These are phyloP conservation scores for Drepana falcataria DNA, from an alignment of 2,888 invertebrate species.

Conservation along the genomic window DNA sequence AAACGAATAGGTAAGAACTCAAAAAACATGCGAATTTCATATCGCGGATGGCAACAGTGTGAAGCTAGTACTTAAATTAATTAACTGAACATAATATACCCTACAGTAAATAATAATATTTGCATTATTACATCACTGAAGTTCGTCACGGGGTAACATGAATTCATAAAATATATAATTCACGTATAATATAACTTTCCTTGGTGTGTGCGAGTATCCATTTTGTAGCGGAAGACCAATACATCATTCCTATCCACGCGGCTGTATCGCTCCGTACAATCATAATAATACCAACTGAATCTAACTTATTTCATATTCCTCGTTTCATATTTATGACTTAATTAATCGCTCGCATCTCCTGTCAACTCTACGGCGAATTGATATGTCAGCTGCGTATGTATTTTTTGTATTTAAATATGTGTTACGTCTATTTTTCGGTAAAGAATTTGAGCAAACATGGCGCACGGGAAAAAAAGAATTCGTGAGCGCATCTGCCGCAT, in stretches of 20 bases:
- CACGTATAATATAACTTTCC: no score
- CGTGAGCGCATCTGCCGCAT: slow-evolving; percentile 71
- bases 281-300: slow-evolving; percentile 33
- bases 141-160: slow-evolving; percentile 10
- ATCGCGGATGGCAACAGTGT: no score
- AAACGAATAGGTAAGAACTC: no score
- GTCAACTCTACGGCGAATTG: slow-evolving; percentile 58
- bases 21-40: no score
- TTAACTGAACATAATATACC: no score
- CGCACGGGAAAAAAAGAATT: slow-evolving; percentile 49
- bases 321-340: slow-evolving; percentile 35
- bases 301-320: slow-evolving; percentile 38
- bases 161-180: slow-evolving; percentile 15
- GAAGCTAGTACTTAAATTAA: no score
- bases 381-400: slow-evolving; percentile 56
- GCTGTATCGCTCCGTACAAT: slow-evolving; percentile 29
- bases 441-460: slow-evolving; percentile 71
- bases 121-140: no score
- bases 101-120: no score
- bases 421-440: slow-evolving; percentile 50
- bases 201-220: slow-evolving; percentile 20
- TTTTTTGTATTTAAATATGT: slow-evolving; percentile 22
- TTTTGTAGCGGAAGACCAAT: slow-evolving; percentile 39
- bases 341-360: slow-evolving; percentile 52
- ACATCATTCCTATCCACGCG: slow-evolving; percentile 40